Evolutionary conservation across 2,113 vertebrate species (phyloP), one percentile per base, ranked within the genome.

Genomic region (Lates calcarifer): DNA sequence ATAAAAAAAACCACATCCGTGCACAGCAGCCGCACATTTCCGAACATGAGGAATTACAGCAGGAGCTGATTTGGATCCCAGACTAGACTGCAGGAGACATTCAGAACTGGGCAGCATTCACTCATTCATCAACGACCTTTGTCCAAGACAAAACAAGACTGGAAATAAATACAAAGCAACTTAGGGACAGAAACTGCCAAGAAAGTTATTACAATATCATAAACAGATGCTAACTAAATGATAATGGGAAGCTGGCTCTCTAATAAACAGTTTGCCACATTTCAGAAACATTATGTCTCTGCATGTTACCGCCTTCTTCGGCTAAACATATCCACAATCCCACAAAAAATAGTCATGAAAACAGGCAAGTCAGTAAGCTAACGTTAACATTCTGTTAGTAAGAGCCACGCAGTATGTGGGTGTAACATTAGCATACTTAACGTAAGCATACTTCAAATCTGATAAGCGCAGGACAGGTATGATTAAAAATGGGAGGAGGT

Each of bases 1-100:
- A 74, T 84, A 53, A 68, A 68, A 61, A 53, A 81, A 83, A 12
- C 82, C 88, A 91, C 90, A 92, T 92, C 91, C 88, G 58, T 6
- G 24, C 73, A 14, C 43, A 62, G 73, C 89, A 76, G 77, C 84
- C 72, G 33, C 86, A 90, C 63, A 29, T 80, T 92, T 87, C 82
- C 83, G 29, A 84, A 84, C 69, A 29, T 18, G 62, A 53, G 35
- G 81, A 67, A 64, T 57, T 26, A 45, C 12, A 72, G 71, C 66
- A 47, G 70, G 26, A 47, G 5, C 45, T 65, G 74, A 61, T 82
- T 77, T 75, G 60, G 61, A 72, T 26, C 17, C 22, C 61, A 65
- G 69, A 51, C 62, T 7, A 4, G 56, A 64, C 64, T 72, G 78
- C 77, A 35, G 58, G 29, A 64, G 18, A 15, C 39, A 33, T 29